Conservation (phyloP, 2,797 vertebrate species). For the Eptatretus atami region DNA sequence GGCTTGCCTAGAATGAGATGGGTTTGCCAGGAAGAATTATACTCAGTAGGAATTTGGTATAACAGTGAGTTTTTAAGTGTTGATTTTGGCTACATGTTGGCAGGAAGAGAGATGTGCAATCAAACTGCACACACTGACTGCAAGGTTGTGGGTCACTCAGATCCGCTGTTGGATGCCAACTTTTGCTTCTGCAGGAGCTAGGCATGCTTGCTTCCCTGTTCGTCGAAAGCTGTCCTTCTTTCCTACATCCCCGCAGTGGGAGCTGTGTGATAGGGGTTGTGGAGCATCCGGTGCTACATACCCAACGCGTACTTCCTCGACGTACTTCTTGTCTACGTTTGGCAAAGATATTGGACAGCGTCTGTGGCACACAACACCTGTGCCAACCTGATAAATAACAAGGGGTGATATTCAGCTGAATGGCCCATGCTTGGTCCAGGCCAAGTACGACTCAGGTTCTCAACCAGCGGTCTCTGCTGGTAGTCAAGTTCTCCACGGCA, state of each 20-base stretch:
- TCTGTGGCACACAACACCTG: not conserved
- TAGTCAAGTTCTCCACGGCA: no score
- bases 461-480: no score
- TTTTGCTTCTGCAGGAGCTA: slow-evolving; percentile 55
- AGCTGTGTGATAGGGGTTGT: slow-evolving; percentile 82
- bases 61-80: no score
- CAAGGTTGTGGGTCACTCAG: slow-evolving; percentile 91
- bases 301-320: slow-evolving; percentile 19
- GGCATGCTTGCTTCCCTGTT: slow-evolving; percentile 26
- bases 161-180: slow-evolving; percentile 98
- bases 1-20: no score
- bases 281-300: slow-evolving; percentile 34
- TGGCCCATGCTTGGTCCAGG: no score
- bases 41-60: no score
- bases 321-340: slow-evolving; percentile 96
- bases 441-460: no score
- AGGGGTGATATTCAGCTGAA: no score
- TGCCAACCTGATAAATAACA: not conserved
- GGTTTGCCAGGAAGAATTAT: no score
- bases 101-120: slow-evolving; percentile 67
- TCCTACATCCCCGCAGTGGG: slow-evolving; percentile 5
- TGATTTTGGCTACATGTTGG: not conserved
- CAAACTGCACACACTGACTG: slow-evolving; percentile 99
- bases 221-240: slow-evolving; percentile 27
- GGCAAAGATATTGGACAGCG: slow-evolving; percentile 62